Conservation (phyloP, 2,888 invertebrate species). For the Pheosia gnoma region DNA sequence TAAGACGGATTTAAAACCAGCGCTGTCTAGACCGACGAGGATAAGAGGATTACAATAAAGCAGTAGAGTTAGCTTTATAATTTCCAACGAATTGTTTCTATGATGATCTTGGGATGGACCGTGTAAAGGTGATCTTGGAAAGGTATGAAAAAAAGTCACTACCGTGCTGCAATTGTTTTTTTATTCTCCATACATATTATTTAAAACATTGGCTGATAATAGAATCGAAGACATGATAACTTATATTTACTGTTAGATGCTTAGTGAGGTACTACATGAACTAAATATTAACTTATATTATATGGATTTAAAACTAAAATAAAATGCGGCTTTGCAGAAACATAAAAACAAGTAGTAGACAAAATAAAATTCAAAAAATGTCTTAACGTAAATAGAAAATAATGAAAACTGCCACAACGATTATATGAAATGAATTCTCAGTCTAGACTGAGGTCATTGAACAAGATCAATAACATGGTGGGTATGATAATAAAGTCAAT, state of each 20-base stretch:
- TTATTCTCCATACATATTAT: too few species aligned
- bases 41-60: slow-evolving; percentile 1
- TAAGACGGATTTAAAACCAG: slow-evolving; percentile 3
- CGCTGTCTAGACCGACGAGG: slow-evolving; percentile 1
- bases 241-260: too few species aligned
- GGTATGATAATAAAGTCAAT: not conserved
- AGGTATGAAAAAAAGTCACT: not conserved
- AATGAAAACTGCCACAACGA: not conserved
- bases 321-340: too few species aligned
- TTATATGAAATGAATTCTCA: not conserved
- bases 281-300: too few species aligned
- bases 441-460: not conserved
- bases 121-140: not conserved
- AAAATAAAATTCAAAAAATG: too few species aligned
- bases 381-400: not conserved
- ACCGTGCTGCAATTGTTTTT: too few species aligned
- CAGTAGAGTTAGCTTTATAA: not conserved
- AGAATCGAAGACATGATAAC: too few species aligned
- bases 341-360: too few species aligned
- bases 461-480: not conserved
- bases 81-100: not conserved
- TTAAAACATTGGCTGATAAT: too few species aligned
- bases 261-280: too few species aligned
- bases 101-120: not conserved
- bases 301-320: too few species aligned